Evolutionary conservation across 2,113 vertebrate species (phyloP).

Genomic region (Cervus canadensis): DNA sequence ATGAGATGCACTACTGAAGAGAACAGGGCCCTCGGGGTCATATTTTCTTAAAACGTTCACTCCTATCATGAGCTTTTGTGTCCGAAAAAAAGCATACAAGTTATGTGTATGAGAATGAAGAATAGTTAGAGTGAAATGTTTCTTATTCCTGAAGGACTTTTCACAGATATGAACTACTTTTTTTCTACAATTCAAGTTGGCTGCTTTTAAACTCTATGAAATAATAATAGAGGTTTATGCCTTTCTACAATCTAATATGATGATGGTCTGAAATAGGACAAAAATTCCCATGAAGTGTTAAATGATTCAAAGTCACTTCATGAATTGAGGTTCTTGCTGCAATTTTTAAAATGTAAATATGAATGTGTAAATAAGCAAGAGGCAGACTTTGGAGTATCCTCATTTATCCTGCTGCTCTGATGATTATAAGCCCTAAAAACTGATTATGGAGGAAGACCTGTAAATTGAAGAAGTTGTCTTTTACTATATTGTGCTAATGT

Average conservation of each 20-base stretch:
- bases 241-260: constrained; percentile 38
- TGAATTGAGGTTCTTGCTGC: constrained; percentile 36
- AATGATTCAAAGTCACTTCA: constrained; percentile 17
- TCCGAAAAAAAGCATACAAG: neutral
- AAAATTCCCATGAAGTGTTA: constrained; percentile 46
- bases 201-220: constrained; percentile 64
- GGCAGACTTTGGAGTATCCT: constrained; percentile 2
- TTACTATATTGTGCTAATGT: constrained; percentile 53
- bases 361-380: constrained; percentile 28
- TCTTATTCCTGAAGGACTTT: constrained; percentile 72
- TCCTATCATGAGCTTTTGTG: neutral
- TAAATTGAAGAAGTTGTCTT: constrained; percentile 38
- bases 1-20: neutral
- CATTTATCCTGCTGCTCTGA: neutral
- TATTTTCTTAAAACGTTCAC: constrained; percentile 55
- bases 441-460: constrained; percentile 61
- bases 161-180: constrained; percentile 68
- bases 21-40: neutral
- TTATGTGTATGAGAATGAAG: constrained; percentile 52
- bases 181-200: constrained; percentile 60
- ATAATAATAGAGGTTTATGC: constrained; percentile 48
- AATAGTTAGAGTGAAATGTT: constrained; percentile 50
- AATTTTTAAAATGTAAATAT: constrained; percentile 54
- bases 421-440: constrained; percentile 58
- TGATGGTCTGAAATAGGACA: constrained; percentile 58